Base-by-base conservation (phyloP, 2,797 vertebrate species). In the Falco naumanni region DNA sequence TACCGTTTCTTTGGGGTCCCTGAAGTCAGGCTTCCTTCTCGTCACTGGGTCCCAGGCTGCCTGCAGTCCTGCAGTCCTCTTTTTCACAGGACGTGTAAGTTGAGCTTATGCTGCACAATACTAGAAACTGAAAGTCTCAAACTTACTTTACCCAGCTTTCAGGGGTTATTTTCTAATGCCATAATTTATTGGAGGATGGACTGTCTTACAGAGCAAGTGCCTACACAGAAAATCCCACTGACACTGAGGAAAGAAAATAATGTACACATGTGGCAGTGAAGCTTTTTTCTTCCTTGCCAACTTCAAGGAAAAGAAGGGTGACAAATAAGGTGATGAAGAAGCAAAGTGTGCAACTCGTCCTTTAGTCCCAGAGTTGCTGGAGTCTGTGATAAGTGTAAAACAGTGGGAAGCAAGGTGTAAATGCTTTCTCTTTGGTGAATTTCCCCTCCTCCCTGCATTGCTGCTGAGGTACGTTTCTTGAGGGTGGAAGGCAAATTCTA, bases 251-350 rank as follows among this genome's bases (percentile, higher is more conserved):
- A 86, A 45, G 61, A 75, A 63, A 61, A 56, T 34, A 68, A 69
- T 0, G 4, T 56, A 24, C 0, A 2, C 9, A 8, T 71, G 45
- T 45, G 6, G 6, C 50, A 69, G 37, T 51, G 43, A 75, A 45
- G 43, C 9, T 18, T 25, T 64, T 33, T 61, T 56, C 31, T 60
- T 48, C 16, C 31, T 66, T 61, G 61, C 48, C 22, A 69, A 8
- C 34, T 51, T 34, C 37, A 69, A 37, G 50, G 5, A 31, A 56
- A n/a, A 33, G 50, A 63, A 54, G 5, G 34, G 16, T 56, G 22
- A 48, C 48, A 80, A 24, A 53, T 43, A 11, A 7, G 29, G 33
- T 60, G 48, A 80, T 15, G 34, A 57, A 63, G 63, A 81, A 33
- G 7, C 26, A 68, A 50, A 81, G 22, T 15, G 19, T 28, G 43